Base-by-base conservation (phyloP, 2,888 invertebrate genomes). In the Drosophila antonietae region DNA sequence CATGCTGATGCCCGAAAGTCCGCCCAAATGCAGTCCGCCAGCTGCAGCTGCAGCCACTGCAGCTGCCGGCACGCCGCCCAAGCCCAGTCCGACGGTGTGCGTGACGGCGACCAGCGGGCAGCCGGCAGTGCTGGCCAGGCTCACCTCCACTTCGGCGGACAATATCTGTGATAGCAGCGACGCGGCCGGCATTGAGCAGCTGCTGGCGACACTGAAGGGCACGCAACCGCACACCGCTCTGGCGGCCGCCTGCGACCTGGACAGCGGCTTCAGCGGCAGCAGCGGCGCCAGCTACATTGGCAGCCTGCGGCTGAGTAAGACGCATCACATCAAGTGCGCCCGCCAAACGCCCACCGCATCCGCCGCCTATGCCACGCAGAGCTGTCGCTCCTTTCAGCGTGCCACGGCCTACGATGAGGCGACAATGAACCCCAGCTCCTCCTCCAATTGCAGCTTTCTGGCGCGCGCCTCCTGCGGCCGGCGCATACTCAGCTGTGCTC, bases 1-100 rank as follows among this genome's bases (percentile, higher is more conserved):
- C 52, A 97, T 97, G 97, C 93, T 97, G 78, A 97, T 97, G 97
- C 97, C 97, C 20, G 95, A 95, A 89, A 95, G 95, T 79, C 92
- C 93, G 73, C 93, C 92, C 78, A 93, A 91, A 68, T 92, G 91
- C 75, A 93, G 93, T 83, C 93, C 94, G 31, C 93, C 94, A 15
- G 93, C 93, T 69, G 92, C 93, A 52, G 80, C 82, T 23, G 73
- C 69, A 18, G 71, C 79, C 28, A 59, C 73, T 10, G 46, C 28
- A 10, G 43, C 53, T 2, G 3, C 47, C 31, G 59, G 68, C 35
- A 69, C 73, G 15, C 60, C 73, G 35, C 56, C 70, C 37, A 75
- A 79, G 56, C 68, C 68, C n/a, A 73, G 74, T 47, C 91, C 91
- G 10, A 81, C 83, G 8, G 87, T 91, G 14, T 84, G 92, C 63